These are phyloP conservation scores for Phylloscopus trochilus DNA, from an alignment of 2,113 vertebrate genomes.

Conservation along the genomic window DNA sequence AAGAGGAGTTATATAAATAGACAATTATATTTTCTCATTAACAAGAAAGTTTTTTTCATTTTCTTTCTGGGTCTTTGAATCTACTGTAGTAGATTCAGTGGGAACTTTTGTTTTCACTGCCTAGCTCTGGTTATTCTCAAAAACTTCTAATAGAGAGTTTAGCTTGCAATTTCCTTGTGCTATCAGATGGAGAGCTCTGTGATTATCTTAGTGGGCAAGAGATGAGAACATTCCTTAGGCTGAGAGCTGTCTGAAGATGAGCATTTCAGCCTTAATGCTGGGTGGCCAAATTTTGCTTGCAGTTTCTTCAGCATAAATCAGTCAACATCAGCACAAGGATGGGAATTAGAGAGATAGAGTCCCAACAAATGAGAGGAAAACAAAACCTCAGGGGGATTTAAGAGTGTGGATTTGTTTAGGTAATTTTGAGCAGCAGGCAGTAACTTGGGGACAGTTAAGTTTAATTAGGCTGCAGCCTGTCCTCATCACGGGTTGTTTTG, in stretches of 20 bases:
- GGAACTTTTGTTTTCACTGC: background rate
- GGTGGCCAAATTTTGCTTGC: background rate
- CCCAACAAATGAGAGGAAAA: background rate
- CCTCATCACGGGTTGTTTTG: background rate
- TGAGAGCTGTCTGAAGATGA: background rate
- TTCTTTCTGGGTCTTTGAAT: background rate
- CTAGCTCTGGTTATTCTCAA: background rate
- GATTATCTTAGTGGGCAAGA: background rate
- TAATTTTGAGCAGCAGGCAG: slow-evolving; percentile 36
- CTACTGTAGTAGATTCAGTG: background rate
- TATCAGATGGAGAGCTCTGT: background rate
- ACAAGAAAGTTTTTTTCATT: background rate
- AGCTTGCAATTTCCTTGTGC: background rate
- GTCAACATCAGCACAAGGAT: background rate
- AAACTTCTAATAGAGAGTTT: background rate
- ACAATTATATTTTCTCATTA: slow-evolving; percentile 25
- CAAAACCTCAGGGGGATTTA: background rate
- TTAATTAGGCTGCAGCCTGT: slow-evolving; percentile 30
- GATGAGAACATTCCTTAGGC: background rate
- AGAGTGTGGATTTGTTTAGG: slow-evolving; percentile 12
- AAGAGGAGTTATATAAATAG: slow-evolving; percentile 19
- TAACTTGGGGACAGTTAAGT: slow-evolving; percentile 2
- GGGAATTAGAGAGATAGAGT: background rate
- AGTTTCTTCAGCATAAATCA: background rate
- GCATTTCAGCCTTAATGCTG: background rate